Evolutionary conservation across 2,113 vertebrate species (phyloP).

Genomic region (Xenus cinereus): DNA sequence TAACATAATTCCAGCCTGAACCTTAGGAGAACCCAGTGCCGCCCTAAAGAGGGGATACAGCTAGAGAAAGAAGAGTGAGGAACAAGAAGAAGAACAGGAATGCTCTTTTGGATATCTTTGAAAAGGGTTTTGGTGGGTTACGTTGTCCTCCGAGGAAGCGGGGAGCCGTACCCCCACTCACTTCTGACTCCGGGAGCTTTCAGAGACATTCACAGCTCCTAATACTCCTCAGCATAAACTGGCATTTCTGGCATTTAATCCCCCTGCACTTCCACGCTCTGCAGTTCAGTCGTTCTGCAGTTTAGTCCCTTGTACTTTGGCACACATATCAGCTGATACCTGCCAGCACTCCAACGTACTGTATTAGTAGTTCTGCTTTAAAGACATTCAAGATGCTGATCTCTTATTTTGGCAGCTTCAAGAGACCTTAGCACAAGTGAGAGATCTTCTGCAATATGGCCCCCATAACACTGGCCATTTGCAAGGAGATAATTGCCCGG

Average conservation of each 20-base stretch:
- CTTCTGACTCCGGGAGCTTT: not conserved
- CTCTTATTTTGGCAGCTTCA: not conserved
- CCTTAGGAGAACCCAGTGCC: not conserved
- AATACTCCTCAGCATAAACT: not conserved
- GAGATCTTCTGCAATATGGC: not conserved
- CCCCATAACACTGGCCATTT: not conserved
- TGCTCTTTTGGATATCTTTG: rapidly evolving
- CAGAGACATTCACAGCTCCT: not conserved
- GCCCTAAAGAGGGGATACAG: not conserved
- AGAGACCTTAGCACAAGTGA: not conserved
- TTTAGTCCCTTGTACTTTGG: not conserved
- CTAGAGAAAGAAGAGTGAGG: not conserved
- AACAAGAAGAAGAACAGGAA: not conserved
- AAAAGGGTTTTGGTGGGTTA: not conserved
- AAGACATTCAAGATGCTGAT: not conserved
- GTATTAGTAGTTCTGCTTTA: not conserved
- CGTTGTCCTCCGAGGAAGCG: not conserved
- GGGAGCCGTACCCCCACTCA: not conserved
- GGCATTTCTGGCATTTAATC: not conserved
- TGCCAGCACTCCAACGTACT: not conserved
- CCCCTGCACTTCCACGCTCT: not conserved
- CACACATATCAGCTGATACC: not conserved
- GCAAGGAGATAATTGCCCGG: not conserved
- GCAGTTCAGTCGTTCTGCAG: not conserved
- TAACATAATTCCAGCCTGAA: not conserved